Percentiles rank a stretch among this genome's conserved stretches.
These are phyloP conservation scores for Panagrolaimus sp. DNA, from an alignment of 1,140 invertebrate genomes.

Conservation along the genomic window DNA sequence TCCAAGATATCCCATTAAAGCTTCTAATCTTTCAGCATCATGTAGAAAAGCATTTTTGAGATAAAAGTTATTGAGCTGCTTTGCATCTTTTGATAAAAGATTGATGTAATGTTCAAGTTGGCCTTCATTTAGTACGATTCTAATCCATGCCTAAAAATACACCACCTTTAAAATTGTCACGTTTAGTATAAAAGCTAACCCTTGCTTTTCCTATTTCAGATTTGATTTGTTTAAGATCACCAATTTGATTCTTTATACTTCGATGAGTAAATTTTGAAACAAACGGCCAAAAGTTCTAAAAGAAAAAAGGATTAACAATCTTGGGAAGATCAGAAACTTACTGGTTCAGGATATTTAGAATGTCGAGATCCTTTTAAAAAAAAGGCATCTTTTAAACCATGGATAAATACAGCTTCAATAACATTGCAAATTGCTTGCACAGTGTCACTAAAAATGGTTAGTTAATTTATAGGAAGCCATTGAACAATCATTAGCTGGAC, in stretches of 20 bases:
- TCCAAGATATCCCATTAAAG: slow-evolving; percentile 44
- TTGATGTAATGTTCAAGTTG: slow-evolving; percentile 44
- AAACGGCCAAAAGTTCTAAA: slow-evolving; percentile 60
- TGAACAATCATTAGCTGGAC: too few species aligned
- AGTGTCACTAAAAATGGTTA: slow-evolving; percentile 26
- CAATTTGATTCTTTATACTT: slow-evolving; percentile 50
- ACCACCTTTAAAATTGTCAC: too few species aligned
- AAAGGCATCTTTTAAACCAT: slow-evolving; percentile 57
- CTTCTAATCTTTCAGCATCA: slow-evolving; percentile 46
- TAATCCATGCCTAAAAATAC: slow-evolving; percentile 50
- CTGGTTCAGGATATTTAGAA: slow-evolving; percentile 55
- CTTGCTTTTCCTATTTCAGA: slow-evolving; percentile 53
- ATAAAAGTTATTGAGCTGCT: slow-evolving; percentile 51
- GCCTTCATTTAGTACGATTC: slow-evolving; percentile 54
- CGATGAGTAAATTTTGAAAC: slow-evolving; percentile 57
- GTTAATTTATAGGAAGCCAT: too few species aligned
- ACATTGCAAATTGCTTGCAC: slow-evolving; percentile 47
- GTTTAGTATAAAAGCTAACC: slow-evolving; percentile 33
- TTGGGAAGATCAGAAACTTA: slow-evolving; percentile 33
- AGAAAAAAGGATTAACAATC: slow-evolving; percentile 23
- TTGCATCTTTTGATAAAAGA: slow-evolving; percentile 34
- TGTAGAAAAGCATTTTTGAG: slow-evolving; percentile 46
- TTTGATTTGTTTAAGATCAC: slow-evolving; percentile 50
- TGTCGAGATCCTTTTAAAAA: slow-evolving; percentile 54
- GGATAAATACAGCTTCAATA: slow-evolving; percentile 54